phyloP scores from a whole-genome alignment of 1,140 invertebrate genomes.

The Conus ventricosus region DNA sequence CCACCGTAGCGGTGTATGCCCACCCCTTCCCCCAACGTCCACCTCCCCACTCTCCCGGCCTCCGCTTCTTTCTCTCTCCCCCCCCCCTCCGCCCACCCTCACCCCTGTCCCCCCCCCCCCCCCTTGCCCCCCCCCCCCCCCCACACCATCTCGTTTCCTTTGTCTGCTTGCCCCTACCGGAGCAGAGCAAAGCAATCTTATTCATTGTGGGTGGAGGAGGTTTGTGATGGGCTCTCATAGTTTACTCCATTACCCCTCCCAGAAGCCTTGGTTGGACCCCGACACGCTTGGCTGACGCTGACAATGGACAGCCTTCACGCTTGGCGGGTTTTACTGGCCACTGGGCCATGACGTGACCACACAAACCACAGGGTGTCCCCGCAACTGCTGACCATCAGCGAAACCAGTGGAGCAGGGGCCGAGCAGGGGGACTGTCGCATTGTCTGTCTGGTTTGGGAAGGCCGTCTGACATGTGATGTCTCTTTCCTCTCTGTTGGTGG shows the following conservation, averaged over 20 bases:
- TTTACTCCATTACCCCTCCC: not conserved
- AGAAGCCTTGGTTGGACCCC: not conserved
- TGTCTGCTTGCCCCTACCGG: not conserved
- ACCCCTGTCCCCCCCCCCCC: not conserved
- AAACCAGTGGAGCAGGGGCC: too few relatives aligned
- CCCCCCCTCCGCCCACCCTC: not conserved
- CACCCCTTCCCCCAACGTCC: too few relatives aligned
- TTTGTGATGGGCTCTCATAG: not conserved
- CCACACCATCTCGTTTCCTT: not conserved
- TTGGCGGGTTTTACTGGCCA: not conserved
- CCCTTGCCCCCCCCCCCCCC: not conserved
- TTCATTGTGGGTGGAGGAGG: not conserved
- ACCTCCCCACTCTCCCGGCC: too few relatives aligned
- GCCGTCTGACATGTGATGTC: too few relatives aligned
- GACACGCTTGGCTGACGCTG: not conserved
- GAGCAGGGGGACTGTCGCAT: too few relatives aligned
- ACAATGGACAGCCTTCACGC: not conserved
- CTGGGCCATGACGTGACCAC: slow-evolving; percentile 3
- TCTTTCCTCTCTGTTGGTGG: too few relatives aligned
- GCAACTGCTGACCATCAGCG: too few relatives aligned
- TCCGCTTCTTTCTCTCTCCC: not conserved
- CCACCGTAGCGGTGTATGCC: too few relatives aligned
- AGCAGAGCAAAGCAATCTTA: not conserved
- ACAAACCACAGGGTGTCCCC: not conserved
- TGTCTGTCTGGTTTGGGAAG: too few relatives aligned